Base-by-base conservation (phyloP, 1,140 invertebrate genomes). In the Drosophila suzukii region DNA sequence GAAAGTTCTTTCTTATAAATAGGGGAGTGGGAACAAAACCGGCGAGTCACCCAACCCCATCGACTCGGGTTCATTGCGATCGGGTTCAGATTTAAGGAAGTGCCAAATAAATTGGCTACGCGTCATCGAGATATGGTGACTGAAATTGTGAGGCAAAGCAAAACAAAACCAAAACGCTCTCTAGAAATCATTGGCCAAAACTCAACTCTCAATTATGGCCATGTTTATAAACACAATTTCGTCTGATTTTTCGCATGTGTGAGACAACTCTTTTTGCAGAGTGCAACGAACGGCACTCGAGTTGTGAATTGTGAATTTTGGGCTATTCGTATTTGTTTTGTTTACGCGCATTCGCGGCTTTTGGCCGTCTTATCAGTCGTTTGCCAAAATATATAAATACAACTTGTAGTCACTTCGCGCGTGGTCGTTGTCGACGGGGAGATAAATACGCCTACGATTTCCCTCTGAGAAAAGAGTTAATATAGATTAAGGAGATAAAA, bases 21-120 rank as follows among this genome's bases (percentile, higher is more conserved):
- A 75, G 75, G 78, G 83, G 72, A 83, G 83, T 88, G 83, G 79
- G 83, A 88, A 88, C 77, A 56, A 63, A 30, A n/a, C 30, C 10
- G 6, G 10, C 36, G 36, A 71, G 38, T 56, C 34, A 53, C 56
- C 34, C 57, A 55, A 67, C 6, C 24, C 56, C 56, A 41, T 39
- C 50, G 58, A 20, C 49, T 66, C 78, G 78, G 54, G 80, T 88
- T 86, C 79, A 88, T 58, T 76, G 72, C 47, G 63, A 68, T 75
- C 49, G 76, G 63, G 84, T 83, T 88, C 84, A 54, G 77, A 68
- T 89, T 88, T 83, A 58, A 88, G 83, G 83, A 88, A 88, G 83
- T 88, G 73, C 63, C 47, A 39, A 56, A 15, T 24, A n/a, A 39
- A 63, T 78, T 56, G 70, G 67, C 76, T 61, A 76, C 81, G 34